Conservation (phyloP, 2,797 vertebrate genomes). For the Micrastur ruficollis region DNA sequence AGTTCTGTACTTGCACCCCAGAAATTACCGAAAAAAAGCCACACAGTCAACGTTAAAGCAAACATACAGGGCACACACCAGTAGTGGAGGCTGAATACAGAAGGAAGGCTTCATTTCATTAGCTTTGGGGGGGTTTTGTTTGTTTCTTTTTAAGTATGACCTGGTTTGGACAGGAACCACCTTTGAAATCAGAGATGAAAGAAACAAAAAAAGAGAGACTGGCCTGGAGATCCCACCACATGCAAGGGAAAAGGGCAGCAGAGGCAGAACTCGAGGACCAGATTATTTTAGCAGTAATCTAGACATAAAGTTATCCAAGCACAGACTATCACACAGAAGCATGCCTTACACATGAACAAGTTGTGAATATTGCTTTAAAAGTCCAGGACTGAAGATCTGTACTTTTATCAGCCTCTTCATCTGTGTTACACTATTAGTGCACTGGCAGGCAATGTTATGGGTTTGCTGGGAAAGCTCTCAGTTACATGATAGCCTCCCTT, state of each 20-base stretch:
- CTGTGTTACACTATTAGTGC: background rate
- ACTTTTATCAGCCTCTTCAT: conserved; percentile 5
- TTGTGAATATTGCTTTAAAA: background rate
- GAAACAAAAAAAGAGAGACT: background rate
- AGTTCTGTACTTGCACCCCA: background rate
- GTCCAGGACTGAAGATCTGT: background rate
- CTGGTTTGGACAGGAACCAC: background rate
- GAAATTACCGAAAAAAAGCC: background rate
- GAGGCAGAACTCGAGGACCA: background rate
- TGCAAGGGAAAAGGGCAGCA: background rate
- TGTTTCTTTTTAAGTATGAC: background rate
- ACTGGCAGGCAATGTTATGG: background rate
- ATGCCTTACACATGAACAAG: background rate
- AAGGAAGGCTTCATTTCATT: accelerated
- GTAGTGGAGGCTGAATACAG: background rate
- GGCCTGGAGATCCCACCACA: background rate
- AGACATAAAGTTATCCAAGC: background rate
- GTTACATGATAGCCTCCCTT: background rate
- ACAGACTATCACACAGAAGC: background rate
- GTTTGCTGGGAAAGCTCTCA: conserved; percentile 49
- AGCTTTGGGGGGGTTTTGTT: background rate
- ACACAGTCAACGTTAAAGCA: background rate
- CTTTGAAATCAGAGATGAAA: background rate
- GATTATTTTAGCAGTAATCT: background rate
- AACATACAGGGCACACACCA: background rate